Evolutionary conservation across 2,113 vertebrate genomes (phyloP).

Genomic region (Centrocercus urophasianus): DNA sequence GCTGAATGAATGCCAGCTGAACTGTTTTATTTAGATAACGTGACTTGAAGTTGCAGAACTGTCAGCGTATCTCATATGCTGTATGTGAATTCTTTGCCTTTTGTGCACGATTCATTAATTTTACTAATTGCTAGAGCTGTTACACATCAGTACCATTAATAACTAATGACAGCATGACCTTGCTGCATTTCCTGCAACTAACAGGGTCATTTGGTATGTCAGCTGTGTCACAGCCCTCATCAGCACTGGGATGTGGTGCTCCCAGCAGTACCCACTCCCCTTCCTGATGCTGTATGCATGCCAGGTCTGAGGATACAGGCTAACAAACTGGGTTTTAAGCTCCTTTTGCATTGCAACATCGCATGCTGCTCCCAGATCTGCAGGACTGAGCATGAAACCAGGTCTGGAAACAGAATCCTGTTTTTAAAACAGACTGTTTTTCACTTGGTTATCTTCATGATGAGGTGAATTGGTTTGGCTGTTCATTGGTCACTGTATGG

Average conservation of each 20-base stretch:
- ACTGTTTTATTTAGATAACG: background rate
- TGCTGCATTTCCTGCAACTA: background rate
- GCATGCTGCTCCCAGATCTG: background rate
- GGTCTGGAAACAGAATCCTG: fast-evolving
- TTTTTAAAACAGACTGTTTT: background rate
- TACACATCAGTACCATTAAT: background rate
- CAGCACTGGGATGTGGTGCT: too few species aligned
- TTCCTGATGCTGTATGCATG: fast-evolving
- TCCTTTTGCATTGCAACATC: background rate
- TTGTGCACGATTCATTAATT: constrained; percentile 18
- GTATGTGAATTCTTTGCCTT: background rate
- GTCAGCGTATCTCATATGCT: background rate
- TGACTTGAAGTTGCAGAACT: background rate
- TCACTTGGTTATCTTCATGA: background rate
- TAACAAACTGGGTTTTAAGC: background rate
- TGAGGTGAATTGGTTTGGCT: background rate
- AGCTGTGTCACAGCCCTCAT: background rate
- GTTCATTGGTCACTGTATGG: background rate
- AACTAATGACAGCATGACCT: background rate
- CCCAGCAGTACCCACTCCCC: background rate
- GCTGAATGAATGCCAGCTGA: background rate
- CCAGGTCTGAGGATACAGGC: background rate
- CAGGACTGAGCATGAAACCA: background rate
- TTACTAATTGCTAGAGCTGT: background rate
- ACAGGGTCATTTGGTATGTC: background rate